Evolutionary conservation across 1,140 invertebrate genomes (phyloP), one percentile per base, ranked within the genome.

Genomic region (Macrocentrus cingulum): DNA sequence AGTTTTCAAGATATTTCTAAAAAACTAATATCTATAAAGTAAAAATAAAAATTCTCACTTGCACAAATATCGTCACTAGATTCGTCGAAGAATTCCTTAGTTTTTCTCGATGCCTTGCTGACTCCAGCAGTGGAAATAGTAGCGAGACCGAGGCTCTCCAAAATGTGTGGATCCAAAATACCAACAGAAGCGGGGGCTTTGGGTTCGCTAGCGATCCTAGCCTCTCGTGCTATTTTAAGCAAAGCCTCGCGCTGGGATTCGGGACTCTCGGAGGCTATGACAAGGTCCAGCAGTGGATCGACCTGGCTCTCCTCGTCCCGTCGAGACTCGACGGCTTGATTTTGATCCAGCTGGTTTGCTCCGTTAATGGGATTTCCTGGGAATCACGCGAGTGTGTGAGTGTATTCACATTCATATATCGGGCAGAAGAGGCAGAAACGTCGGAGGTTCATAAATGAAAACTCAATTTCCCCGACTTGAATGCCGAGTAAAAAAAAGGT

Each of bases 11-110:
- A n/a, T n/a, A n/a, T n/a, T n/a, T n/a, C n/a, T n/a, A n/a, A n/a
- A n/a, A n/a, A n/a, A n/a, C n/a, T n/a, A n/a, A n/a, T n/a, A n/a
- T n/a, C n/a, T n/a, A n/a, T n/a, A n/a, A n/a, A n/a, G n/a, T n/a
- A n/a, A n/a, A n/a, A n/a, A n/a, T n/a, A n/a, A n/a, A n/a, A n/a
- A n/a, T n/a, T 56, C 66, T 66, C 74, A 80, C 81, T 76, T 66
- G 75, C 79, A 39, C 82, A 81, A 44, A 82, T 80, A 67, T 88
- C 86, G 67, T 88, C 86, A 64, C 85, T 87, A 0, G 84, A 83
- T 58, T 87, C 84, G 18, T 83, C 63, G 36, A 77, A 70, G 50
- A 72, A 77, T 19, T 69, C 74, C 25, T 50, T 61, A 8, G 50
- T 48, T 19, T 48, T 29, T 1, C 11, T 9, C 39, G 39, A 34